Base-by-base conservation (phyloP, 2,888 invertebrate genomes). In the Uropetala carovei region DNA sequence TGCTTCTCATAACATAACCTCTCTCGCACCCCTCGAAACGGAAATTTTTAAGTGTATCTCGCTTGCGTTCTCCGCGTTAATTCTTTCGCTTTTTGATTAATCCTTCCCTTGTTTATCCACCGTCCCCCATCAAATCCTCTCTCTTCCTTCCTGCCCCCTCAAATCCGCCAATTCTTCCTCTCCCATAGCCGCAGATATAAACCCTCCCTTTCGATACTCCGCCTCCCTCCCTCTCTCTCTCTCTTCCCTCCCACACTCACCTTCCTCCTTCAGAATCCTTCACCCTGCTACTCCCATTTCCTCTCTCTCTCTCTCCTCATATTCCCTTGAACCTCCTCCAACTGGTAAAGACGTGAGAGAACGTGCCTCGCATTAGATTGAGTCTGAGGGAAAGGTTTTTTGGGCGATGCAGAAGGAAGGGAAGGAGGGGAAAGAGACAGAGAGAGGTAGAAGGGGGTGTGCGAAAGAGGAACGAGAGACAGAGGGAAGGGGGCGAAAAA, bases 331-430 rank as follows among this genome's bases (percentile, higher is more conserved):
- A 57, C n/a, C 89, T 43, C 68, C 89, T 89, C 89, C 64, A 89
- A 89, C 64, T 89, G 64, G 64, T 64, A 13, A 89, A 89, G 89
- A 89, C 89, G 89, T 30, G 68, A 68, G 64, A n/a, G 89, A 64
- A 89, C 89, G 89, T 89, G 89, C 64, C 64, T 64, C 43, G 89
- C 89, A 89, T 89, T 89, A 43, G 68, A 89, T 89, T 64, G 89
- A 89, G 64, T 89, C 89, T 14, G 60, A 43, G 43, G 43, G 89
- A 18, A 16, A 43, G n/a, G 27, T 60, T 27, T 64, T 75, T 27
- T 27, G 75, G 27, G 14, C 75, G 27, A 75, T 22, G 75, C 22
- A 22, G 43, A 8, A 59, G 10, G 86, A 86, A 13, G 16, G 82
- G 56, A 57, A 57, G 83, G 18, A 43, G 30, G 43, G 60, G 27